These are phyloP conservation scores for Lithobius niger DNA, from an alignment of 1,140 invertebrate species.

Conservation along the genomic window DNA sequence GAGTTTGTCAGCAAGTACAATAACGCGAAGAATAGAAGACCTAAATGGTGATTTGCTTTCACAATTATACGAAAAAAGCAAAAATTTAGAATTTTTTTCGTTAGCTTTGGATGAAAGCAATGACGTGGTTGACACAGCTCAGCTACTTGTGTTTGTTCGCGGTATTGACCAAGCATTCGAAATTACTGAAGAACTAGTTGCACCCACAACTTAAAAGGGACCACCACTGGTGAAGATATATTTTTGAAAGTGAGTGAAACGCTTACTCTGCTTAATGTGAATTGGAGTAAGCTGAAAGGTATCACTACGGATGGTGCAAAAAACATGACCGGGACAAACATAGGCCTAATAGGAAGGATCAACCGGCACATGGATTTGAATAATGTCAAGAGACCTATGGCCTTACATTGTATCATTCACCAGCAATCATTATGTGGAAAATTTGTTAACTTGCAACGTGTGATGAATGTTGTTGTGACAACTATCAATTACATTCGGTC, in stretches of 20 bases:
- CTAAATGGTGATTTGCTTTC: constrained; percentile 20
- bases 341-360: constrained; percentile 21
- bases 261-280: constrained; percentile 13
- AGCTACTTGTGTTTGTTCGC: constrained; percentile 23
- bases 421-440: constrained; percentile 23
- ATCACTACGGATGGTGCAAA: constrained; percentile 26
- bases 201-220: constrained; percentile 22
- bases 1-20: constrained; percentile 23
- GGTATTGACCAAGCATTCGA: constrained; percentile 23
- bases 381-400: constrained; percentile 12
- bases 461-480: constrained; percentile 23
- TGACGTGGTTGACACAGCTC: constrained; percentile 24
- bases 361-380: constrained; percentile 16
- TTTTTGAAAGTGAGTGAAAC: constrained; percentile 19
- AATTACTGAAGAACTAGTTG: constrained; percentile 24
- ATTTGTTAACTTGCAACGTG: constrained; percentile 20
- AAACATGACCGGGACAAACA: constrained; percentile 23
- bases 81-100: constrained; percentile 24
- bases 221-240: constrained; percentile 23
- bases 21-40: constrained; percentile 22
- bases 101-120: constrained; percentile 26
- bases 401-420: constrained; percentile 27
- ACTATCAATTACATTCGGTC: constrained; percentile 26
- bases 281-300: constrained; percentile 18
- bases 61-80: constrained; percentile 17